Evolutionary conservation across 2,888 invertebrate species (phyloP).

Genomic region (Archips crataeganus): DNA sequence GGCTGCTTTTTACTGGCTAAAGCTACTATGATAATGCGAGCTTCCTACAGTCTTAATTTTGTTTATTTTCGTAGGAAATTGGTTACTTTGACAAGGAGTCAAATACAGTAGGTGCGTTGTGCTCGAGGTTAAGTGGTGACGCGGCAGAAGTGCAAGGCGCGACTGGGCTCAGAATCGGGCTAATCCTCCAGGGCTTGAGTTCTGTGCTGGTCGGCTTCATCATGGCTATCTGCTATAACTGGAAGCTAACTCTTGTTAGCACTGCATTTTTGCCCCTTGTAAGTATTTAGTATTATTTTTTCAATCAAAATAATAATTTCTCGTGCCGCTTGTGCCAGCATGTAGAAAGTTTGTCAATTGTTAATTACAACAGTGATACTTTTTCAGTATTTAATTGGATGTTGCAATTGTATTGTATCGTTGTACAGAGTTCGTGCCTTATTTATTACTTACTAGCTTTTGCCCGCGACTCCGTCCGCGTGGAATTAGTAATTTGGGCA

Average conservation of each 20-base stretch:
- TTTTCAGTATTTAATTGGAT: no score
- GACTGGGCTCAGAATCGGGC: slow-evolving; percentile 86
- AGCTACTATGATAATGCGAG: background rate
- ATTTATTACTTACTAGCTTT: no score
- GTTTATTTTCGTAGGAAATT: slow-evolving; percentile 78
- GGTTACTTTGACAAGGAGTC: slow-evolving; percentile 87
- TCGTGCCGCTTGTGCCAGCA: background rate
- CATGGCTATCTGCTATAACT: slow-evolving; percentile 85
- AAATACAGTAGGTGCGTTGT: slow-evolving; percentile 88
- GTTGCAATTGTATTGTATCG: no score
- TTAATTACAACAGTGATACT: no score
- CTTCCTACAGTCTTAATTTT: background rate
- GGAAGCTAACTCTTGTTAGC: slow-evolving; percentile 87
- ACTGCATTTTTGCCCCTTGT: slow-evolving; percentile 86
- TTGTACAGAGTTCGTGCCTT: no score
- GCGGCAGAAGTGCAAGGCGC: slow-evolving; percentile 88
- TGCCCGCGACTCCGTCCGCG: no score
- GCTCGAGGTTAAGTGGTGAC: slow-evolving; percentile 87
- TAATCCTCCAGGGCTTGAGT: slow-evolving; percentile 87
- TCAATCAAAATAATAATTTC: background rate
- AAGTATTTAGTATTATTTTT: slow-evolving; percentile 50
- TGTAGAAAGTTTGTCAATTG: no score
- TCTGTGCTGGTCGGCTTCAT: slow-evolving; percentile 86
- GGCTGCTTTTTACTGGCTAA: no score
- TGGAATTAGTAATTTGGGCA: no score